Percentiles rank a stretch among this genome's conserved stretches.
Conservation (phyloP, 2,888 invertebrate genomes). For the Cerastoderma edule region DNA sequence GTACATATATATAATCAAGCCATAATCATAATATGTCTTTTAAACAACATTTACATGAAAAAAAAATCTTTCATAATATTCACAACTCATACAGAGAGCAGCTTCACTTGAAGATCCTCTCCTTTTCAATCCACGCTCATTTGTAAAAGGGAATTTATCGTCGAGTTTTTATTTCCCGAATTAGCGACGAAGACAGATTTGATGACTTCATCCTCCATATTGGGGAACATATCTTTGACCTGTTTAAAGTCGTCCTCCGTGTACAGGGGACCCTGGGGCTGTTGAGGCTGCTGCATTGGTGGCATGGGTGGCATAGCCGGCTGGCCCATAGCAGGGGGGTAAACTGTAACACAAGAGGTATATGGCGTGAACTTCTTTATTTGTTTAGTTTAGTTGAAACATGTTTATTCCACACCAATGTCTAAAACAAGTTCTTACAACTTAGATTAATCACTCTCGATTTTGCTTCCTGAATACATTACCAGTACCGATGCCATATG, state of each 20-base stretch:
- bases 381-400: too few species aligned
- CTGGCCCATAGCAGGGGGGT: not conserved
- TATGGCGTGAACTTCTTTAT: not conserved
- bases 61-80: too few species aligned
- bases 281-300: constrained; percentile 22
- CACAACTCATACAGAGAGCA: not conserved
- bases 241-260: constrained; percentile 84
- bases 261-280: constrained; percentile 70
- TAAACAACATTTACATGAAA: too few species aligned
- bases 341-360: not conserved
- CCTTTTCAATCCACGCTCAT: constrained; percentile 85
- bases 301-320: constrained; percentile 40
- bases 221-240: constrained; percentile 97
- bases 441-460: too few species aligned
- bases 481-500: too few species aligned
- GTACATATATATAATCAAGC: too few species aligned
- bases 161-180: constrained; percentile 93
- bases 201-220: constrained; percentile 96
- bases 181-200: constrained; percentile 95
- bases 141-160: constrained; percentile 94
- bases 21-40: too few species aligned
- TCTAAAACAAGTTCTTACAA: too few species aligned
- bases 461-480: too few species aligned
- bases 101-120: not conserved
- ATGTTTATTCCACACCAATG: too few species aligned